phyloP scores from a whole-genome alignment of 2,797 vertebrate species.

The Rhinichthys osculus region DNA sequence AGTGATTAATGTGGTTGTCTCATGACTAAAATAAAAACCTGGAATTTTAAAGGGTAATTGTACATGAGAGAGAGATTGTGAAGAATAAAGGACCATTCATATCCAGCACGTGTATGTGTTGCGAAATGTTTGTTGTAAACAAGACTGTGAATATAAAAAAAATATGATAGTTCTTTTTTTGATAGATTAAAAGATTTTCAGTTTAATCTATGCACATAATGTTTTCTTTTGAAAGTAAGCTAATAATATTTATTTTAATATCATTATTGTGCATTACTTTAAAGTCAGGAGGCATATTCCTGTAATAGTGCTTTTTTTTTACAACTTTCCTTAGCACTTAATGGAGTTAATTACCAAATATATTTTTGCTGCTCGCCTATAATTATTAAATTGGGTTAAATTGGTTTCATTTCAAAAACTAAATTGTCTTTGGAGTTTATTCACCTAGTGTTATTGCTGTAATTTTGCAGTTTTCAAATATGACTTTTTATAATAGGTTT shows the following conservation, averaged over 20 bases:
- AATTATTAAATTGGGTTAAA: neutral
- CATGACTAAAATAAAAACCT: conserved; percentile 34
- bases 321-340: neutral
- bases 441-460: neutral
- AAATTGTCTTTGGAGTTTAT: neutral
- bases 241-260: neutral
- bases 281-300: neutral
- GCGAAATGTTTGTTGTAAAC: neutral
- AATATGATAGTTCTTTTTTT: neutral
- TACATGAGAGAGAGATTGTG: neutral
- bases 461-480: conserved; percentile 1
- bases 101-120: neutral
- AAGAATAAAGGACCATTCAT: conserved; percentile 19
- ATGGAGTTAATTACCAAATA: neutral
- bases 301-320: neutral
- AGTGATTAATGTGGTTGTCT: conserved; percentile 23
- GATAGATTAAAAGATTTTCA: neutral
- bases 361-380: neutral
- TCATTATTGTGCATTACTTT: neutral
- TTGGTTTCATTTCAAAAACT: neutral
- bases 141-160: neutral
- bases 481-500: neutral
- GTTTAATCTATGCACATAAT: neutral
- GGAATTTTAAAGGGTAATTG: conserved; percentile 19
- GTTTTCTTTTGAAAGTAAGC: neutral